These are phyloP conservation scores for Crambe crambe DNA, from an alignment of 37 sponge, comb jelly and placozoan species.

Conservation along the genomic window DNA sequence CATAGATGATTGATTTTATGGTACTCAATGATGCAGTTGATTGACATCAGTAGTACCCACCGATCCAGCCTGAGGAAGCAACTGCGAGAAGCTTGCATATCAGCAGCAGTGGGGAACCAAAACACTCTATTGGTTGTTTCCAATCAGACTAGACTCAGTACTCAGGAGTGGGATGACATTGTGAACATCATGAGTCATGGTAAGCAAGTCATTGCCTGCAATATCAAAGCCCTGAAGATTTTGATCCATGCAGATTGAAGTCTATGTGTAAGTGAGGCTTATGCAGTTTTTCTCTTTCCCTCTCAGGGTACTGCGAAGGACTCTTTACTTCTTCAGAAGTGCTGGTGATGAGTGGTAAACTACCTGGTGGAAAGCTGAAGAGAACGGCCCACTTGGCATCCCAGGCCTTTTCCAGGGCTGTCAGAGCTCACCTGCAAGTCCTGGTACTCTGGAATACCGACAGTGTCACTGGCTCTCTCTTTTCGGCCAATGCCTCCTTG, in stretches of 20 bases:
- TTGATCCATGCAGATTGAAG: background rate
- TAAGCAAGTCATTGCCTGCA: background rate
- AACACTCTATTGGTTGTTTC: slow-evolving; percentile 41
- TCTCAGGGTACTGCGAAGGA: slow-evolving; percentile 26
- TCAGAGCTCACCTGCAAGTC: slow-evolving; percentile 50
- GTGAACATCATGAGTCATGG: slow-evolving; percentile 72
- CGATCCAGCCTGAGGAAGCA: background rate
- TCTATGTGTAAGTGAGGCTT: background rate
- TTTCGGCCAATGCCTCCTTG: background rate
- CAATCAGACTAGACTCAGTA: background rate
- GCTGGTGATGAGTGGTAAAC: slow-evolving; percentile 49
- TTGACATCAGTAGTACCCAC: background rate
- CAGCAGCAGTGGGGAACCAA: slow-evolving; percentile 43
- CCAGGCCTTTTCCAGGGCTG: slow-evolving; percentile 40
- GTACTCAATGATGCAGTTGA: background rate
- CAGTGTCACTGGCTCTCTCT: background rate
- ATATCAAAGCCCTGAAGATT: background rate
- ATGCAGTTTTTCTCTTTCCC: background rate
- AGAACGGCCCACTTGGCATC: slow-evolving; percentile 41
- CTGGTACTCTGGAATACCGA: slow-evolving; percentile 57
- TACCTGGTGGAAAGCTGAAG: slow-evolving; percentile 26
- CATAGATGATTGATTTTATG: slow-evolving; percentile 5
- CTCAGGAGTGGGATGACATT: slow-evolving; percentile 49
- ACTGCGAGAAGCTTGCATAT: slow-evolving; percentile 49
- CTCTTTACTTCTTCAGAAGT: slow-evolving; percentile 70